Percentiles rank a stretch among this genome's conserved stretches.
phyloP scores from a whole-genome alignment of 2,797 vertebrate genomes.

The Carapus acus region DNA sequence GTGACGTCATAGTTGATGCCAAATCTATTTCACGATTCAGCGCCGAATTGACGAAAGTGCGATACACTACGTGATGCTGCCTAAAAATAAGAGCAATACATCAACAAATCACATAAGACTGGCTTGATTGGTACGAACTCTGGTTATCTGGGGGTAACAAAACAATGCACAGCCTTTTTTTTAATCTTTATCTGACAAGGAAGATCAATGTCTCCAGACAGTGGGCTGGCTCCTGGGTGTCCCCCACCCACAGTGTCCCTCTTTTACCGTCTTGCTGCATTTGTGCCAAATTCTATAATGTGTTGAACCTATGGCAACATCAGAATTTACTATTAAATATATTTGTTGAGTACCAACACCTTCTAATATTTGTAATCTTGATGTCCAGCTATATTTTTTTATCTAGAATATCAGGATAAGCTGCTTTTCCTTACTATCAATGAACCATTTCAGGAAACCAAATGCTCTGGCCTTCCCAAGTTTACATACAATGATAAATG shows the following conservation, averaged over 20 bases:
- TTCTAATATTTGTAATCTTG: too few species aligned
- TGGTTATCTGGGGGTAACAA: slow-evolving; percentile 34
- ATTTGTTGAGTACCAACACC: too few species aligned
- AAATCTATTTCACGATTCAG: neutral
- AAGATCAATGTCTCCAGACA: slow-evolving; percentile 50
- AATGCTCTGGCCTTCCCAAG: slow-evolving; percentile 13
- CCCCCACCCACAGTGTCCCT: slow-evolving; percentile 6
- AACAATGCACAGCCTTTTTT: slow-evolving; percentile 31
- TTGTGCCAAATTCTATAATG: slow-evolving; percentile 57
- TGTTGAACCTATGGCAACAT: too few species aligned
- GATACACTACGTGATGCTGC: neutral
- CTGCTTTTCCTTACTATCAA: slow-evolving; percentile 9
- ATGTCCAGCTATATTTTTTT: too few species aligned
- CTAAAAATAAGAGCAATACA: neutral
- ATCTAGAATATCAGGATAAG: slow-evolving; percentile 20
- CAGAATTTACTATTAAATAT: too few species aligned
- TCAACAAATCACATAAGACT: neutral
- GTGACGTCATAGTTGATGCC: neutral
- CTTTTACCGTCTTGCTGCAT: slow-evolving; percentile 24
- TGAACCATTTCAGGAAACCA: slow-evolving; percentile 22
- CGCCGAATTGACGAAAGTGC: neutral
- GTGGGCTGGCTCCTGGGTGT: slow-evolving; percentile 54
- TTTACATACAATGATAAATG: slow-evolving; percentile 59
- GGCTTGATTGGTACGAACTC: neutral
- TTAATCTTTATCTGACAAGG: slow-evolving; percentile 52